phyloP scores from a whole-genome alignment of 2,888 invertebrate species.

The Zygogramma bicolorata region DNA sequence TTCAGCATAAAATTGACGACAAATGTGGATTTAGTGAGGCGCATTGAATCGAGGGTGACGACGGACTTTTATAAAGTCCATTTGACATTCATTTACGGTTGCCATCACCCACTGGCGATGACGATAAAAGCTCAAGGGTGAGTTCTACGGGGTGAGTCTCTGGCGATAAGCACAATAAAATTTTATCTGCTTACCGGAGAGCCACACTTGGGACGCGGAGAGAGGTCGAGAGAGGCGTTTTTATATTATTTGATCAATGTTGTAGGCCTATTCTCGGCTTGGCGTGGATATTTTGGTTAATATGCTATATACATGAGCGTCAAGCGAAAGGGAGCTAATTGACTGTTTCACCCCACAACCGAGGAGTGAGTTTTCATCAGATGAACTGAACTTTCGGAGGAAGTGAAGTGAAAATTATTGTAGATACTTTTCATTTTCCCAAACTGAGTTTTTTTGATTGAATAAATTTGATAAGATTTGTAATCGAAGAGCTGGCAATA shows the following conservation, averaged over 20 bases:
- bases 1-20: conserved; percentile 50
- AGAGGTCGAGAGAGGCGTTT: conserved; percentile 20
- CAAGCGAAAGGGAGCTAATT: background rate
- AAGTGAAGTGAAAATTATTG: too few relatives aligned
- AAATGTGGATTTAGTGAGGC: conserved; percentile 48
- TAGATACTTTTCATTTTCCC: too few relatives aligned
- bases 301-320: background rate
- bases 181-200: conserved; percentile 32
- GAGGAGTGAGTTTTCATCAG: too few relatives aligned
- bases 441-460: too few relatives aligned
- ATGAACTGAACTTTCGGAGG: too few relatives aligned
- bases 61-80: conserved; percentile 49
- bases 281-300: background rate
- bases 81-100: conserved; percentile 41
- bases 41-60: conserved; percentile 47
- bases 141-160: conserved; percentile 14
- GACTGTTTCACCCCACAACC: too few relatives aligned
- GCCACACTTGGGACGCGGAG: background rate
- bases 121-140: background rate
- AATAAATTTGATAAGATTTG: too few relatives aligned
- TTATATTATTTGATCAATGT: conserved; percentile 21
- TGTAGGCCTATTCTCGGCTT: background rate
- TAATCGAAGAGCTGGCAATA: too few relatives aligned
- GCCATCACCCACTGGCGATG: conserved; percentile 9
- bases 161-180: conserved; percentile 35